Base-by-base conservation (phyloP, 1,140 invertebrate genomes). In the Periplaneta americana region DNA sequence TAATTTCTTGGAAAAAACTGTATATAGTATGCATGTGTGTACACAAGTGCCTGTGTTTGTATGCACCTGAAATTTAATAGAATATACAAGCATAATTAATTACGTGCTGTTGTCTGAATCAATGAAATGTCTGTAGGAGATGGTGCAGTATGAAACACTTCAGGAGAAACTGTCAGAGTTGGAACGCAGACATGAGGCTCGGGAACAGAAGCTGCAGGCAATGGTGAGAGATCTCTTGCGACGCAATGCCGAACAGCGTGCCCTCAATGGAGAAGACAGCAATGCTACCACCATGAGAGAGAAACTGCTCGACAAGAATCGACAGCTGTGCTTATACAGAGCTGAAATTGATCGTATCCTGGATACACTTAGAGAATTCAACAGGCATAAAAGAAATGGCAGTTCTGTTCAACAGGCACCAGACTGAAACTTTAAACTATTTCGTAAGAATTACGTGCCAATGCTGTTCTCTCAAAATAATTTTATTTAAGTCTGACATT, bases 261-360 rank as follows among this genome's bases (percentile, higher is more conserved):
- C 86, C 4, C 88, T 83, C 75, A 84, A 85, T 66, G 88, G 84
- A 18, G 87, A 88, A 31, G 88, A 87, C 81, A 66, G 48, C 22
- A 66, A 13, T 66, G 86, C 83, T 13, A 86, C 87, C 37, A 88
- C 87, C 74, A 87, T 87, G 37, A 86, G 86, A 8, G 87, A 88
- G 8, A 87, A 85, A 76, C 81, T 85, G 31, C 37, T 85, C 32
- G 85, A 85, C 33, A 89, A 88, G 82, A 89, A 88, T 79, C 85
- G 86, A 15, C 88, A 90, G 57, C 86, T 90, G 5, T 90, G 90
- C 80, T 90, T 88, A 35, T 90, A 88, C 79, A 85, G 89, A 15
- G 88, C 89, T 34, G 89, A 90, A 78, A 84, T 90, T 17, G 90
- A 90, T 84, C 87, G 89, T 78, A 90, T 90, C 79, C 86, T 90